Conservation (phyloP, 2,888 invertebrate genomes). For the Steinernema hermaphroditum region DNA sequence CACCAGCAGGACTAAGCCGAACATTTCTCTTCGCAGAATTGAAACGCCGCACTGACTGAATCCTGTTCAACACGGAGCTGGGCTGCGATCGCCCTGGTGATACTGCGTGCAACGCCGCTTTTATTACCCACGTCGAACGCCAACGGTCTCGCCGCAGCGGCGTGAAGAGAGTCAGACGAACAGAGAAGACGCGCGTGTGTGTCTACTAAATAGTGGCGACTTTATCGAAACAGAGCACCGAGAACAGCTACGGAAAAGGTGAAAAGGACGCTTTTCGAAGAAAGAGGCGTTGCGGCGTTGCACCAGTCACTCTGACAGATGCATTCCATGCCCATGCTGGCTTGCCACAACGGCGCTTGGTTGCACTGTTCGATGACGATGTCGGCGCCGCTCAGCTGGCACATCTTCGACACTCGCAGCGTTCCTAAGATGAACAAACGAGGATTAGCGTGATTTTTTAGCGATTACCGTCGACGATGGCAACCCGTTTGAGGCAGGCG, state of each 20-base stretch:
- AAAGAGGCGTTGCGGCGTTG: constrained; percentile 31
- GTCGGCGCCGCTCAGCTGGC: constrained; percentile 33
- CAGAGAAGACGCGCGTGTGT: not conserved
- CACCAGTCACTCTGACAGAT: constrained; percentile 40
- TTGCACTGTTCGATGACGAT: constrained; percentile 33
- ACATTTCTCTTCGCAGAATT: constrained; percentile 8
- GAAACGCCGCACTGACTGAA: constrained; percentile 13
- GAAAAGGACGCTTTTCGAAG: not conserved
- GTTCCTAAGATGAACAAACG: constrained; percentile 29
- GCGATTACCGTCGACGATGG: constrained; percentile 35
- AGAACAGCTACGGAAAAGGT: not conserved
- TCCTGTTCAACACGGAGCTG: constrained; percentile 25
- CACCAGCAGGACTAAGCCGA: constrained; percentile 12
- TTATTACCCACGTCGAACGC: not conserved
- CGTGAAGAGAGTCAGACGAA: constrained; percentile 3
- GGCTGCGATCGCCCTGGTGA: not conserved
- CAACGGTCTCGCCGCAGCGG: not conserved
- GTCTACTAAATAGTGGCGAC: not conserved
- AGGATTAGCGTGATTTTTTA: not conserved
- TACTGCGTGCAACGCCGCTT: not conserved
- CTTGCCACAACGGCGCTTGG: constrained; percentile 37
- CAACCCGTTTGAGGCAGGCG: constrained; percentile 40
- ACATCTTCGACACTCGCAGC: constrained; percentile 39
- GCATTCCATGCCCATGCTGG: constrained; percentile 37
- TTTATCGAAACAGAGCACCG: not conserved